phyloP scores from a whole-genome alignment of 2,797 vertebrate species.

The Lutjanus argentimaculatus region DNA sequence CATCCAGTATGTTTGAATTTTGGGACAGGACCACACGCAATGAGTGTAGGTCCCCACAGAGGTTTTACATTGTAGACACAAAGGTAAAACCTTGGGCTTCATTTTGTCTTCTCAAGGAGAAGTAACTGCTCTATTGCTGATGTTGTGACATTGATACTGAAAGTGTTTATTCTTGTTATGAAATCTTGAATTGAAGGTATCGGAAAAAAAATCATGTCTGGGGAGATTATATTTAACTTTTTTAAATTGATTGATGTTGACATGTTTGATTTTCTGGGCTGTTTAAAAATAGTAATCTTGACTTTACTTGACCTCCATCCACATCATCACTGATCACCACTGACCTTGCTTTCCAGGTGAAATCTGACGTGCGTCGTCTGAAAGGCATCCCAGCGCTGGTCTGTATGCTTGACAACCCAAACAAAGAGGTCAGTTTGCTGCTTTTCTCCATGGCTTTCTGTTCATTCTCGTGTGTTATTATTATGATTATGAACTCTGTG shows the following conservation, averaged over 20 bases:
- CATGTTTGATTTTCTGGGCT: background rate
- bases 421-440: conserved; percentile 89
- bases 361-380: conserved; percentile 86
- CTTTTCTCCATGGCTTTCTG: background rate
- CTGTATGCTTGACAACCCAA: conserved; percentile 93
- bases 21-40: no score
- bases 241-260: background rate
- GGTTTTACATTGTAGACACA: no score
- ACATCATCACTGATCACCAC: background rate
- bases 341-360: conserved; percentile 82
- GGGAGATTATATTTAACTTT: no score
- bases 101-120: no score
- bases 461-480: conserved; percentile 37
- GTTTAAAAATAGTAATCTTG: background rate
- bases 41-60: no score
- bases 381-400: conserved; percentile 96
- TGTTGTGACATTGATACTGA: no score
- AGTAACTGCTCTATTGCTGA: no score
- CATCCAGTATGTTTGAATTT: no score
- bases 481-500: conserved; percentile 1
- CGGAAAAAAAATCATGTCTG: no score
- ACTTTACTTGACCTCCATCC: background rate
- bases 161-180: no score
- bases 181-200: no score
- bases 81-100: no score